phyloP scores from a whole-genome alignment of 1,140 invertebrate genomes.

The Dufourea novaeangliae region DNA sequence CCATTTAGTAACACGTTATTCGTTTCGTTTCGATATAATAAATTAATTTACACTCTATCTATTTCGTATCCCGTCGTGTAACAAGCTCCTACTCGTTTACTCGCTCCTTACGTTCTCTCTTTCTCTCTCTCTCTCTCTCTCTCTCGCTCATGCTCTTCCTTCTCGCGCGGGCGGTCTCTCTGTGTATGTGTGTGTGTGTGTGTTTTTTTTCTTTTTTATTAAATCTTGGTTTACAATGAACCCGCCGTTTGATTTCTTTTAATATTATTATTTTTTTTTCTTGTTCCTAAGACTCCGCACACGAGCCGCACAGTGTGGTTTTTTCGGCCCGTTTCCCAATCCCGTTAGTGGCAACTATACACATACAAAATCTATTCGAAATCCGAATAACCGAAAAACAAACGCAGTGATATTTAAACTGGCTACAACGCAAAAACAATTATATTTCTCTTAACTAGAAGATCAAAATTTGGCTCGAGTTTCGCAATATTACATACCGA shows the following conservation, averaged over 20 bases:
- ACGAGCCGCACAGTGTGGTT: slow-evolving; percentile 27
- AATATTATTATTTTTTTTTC: slow-evolving; percentile 16
- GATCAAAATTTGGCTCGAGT: slow-evolving; percentile 74
- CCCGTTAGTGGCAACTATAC: slow-evolving; percentile 70
- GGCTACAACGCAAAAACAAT: slow-evolving; percentile 73
- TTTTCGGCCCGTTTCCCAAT: slow-evolving; percentile 61
- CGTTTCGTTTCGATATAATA: slow-evolving; percentile 71
- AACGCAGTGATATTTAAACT: slow-evolving; percentile 69
- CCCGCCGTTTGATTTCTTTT: slow-evolving; percentile 62
- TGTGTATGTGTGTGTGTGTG: too few species aligned
- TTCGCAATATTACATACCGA: slow-evolving; percentile 67
- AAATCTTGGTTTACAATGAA: slow-evolving; percentile 41
- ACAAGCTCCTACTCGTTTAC: slow-evolving; percentile 65
- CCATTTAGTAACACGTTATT: slow-evolving; percentile 50
- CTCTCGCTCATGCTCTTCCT: slow-evolving; percentile 7
- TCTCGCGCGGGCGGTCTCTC: slow-evolving; percentile 51
- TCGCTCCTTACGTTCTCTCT: slow-evolving; percentile 34
- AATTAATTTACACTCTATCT: slow-evolving; percentile 77
- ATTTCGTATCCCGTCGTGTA: slow-evolving; percentile 67
- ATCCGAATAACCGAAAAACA: slow-evolving; percentile 68
- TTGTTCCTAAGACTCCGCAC: slow-evolving; percentile 45
- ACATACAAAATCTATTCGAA: slow-evolving; percentile 75
- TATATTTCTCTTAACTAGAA: slow-evolving; percentile 73
- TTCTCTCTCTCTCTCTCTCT: slow-evolving; percentile 22
- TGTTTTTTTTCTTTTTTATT: too few species aligned